Percentiles rank a stretch among this genome's conserved stretches.
These are phyloP conservation scores for Anhinga anhinga DNA, from an alignment of 2,113 vertebrate species.

Conservation along the genomic window DNA sequence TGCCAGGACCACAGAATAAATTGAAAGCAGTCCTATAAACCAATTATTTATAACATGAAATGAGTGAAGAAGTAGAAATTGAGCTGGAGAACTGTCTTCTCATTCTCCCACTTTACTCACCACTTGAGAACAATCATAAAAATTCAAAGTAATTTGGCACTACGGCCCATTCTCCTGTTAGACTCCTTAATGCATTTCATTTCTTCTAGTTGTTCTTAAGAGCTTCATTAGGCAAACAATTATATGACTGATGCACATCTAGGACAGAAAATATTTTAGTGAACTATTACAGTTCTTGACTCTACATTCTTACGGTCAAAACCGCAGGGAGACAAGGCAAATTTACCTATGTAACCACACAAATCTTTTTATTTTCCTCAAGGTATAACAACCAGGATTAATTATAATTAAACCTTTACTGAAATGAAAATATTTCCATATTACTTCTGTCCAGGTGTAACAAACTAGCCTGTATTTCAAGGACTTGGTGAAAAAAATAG, in stretches of 20 bases:
- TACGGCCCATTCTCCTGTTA: background rate
- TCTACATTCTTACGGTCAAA: slow-evolving; percentile 26
- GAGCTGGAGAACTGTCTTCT: slow-evolving; percentile 26
- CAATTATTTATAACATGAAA: background rate
- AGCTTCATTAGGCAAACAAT: slow-evolving; percentile 45
- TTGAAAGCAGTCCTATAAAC: background rate
- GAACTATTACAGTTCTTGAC: background rate
- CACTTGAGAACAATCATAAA: slow-evolving; percentile 41
- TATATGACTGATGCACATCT: background rate
- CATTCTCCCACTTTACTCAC: slow-evolving; percentile 9
- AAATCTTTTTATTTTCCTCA: background rate
- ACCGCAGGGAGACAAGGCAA: slow-evolving; percentile 9
- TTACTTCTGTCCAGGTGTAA: background rate
- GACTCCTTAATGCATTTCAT: slow-evolving; percentile 8
- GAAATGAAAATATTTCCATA: background rate
- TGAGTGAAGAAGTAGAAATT: slow-evolving; percentile 21
- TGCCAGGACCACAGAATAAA: background rate
- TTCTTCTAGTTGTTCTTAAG: slow-evolving; percentile 25
- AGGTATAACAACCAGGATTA: background rate
- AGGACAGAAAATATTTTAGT: slow-evolving; percentile 46
- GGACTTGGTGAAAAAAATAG: background rate
- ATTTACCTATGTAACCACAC: background rate
- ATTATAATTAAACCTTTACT: background rate
- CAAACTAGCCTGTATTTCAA: background rate
- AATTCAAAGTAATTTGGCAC: background rate